These are phyloP conservation scores for Pipa parva DNA, from an alignment of 2,113 vertebrate species.

Conservation along the genomic window DNA sequence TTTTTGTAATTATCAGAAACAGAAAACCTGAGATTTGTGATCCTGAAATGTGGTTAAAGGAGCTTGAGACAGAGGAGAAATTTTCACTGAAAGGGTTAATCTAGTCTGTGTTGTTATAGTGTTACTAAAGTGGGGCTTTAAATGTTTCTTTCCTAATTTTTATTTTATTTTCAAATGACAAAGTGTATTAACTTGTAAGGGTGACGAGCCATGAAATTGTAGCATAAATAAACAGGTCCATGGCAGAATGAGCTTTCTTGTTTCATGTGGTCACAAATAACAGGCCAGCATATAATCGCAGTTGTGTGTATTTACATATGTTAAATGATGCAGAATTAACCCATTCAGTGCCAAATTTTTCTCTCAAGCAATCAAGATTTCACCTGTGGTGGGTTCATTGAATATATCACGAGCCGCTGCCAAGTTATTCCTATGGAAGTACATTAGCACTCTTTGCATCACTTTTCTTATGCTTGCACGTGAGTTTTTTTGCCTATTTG, in stretches of 20 bases:
- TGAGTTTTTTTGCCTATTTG: too few species aligned
- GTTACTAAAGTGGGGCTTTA: not conserved
- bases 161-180: conserved; percentile 33
- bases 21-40: too few species aligned
- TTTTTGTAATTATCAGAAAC: too few species aligned
- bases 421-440: too few species aligned
- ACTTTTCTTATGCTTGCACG: too few species aligned
- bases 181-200: conserved; percentile 19
- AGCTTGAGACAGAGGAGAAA: too few species aligned
- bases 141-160: not conserved
- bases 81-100: not conserved
- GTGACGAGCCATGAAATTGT: conserved; percentile 35
- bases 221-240: conserved; percentile 33
- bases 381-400: too few species aligned
- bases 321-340: not conserved
- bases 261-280: conserved; percentile 31
- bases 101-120: not conserved
- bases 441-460: too few species aligned
- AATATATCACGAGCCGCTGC: too few species aligned
- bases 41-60: too few species aligned
- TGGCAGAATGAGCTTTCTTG: conserved; percentile 23
- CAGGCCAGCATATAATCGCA: conserved; percentile 25
- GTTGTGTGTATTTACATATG: not conserved
- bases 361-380: too few species aligned
- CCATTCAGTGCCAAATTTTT: too few species aligned